Percentiles rank a stretch among this genome's conserved stretches.
These are phyloP conservation scores for Oxystoma pomonae DNA, from an alignment of 2,888 invertebrate genomes.

Conservation along the genomic window DNA sequence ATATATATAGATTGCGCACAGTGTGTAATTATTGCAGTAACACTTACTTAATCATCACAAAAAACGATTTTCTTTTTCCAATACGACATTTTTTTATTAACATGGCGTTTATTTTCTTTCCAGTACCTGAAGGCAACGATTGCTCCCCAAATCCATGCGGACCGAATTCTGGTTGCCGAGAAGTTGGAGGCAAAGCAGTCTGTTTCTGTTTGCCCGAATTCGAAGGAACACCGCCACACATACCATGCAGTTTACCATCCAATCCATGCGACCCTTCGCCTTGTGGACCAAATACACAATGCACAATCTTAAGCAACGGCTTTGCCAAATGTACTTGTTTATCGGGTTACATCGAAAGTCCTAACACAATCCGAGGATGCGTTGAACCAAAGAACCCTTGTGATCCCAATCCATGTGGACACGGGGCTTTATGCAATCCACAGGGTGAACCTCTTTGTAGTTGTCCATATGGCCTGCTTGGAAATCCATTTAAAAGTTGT, in stretches of 20 bases:
- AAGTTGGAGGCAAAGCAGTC: slow-evolving; percentile 68
- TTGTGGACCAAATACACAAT: slow-evolving; percentile 86
- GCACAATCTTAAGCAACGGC: slow-evolving; percentile 70
- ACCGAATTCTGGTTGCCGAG: slow-evolving; percentile 75
- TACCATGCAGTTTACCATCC: slow-evolving; percentile 65
- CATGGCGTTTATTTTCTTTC: slow-evolving; percentile 35
- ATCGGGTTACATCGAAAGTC: slow-evolving; percentile 78
- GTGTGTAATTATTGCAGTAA: too few relatives aligned
- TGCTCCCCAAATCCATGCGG: slow-evolving; percentile 83
- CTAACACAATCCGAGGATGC: slow-evolving; percentile 84
- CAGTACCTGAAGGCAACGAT: slow-evolving; percentile 84
- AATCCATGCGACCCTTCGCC: slow-evolving; percentile 82
- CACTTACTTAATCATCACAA: too few relatives aligned
- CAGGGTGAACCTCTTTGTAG: slow-evolving; percentile 75
- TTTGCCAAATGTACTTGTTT: slow-evolving; percentile 86
- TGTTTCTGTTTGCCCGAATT: slow-evolving; percentile 88
- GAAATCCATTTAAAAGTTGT: slow-evolving; percentile 79
- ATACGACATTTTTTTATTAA: slow-evolving; percentile 1
- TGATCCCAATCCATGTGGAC: slow-evolving; percentile 77
- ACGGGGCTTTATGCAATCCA: slow-evolving; percentile 75
- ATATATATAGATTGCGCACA: too few relatives aligned
- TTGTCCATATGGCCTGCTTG: slow-evolving; percentile 77
- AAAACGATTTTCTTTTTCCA: not conserved
- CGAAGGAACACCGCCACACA: slow-evolving; percentile 77
- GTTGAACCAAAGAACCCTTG: slow-evolving; percentile 75